Percentiles rank a stretch among this genome's conserved stretches.
Conservation (phyloP, 2,113 vertebrate species). For the Tetrao urogallus region DNA sequence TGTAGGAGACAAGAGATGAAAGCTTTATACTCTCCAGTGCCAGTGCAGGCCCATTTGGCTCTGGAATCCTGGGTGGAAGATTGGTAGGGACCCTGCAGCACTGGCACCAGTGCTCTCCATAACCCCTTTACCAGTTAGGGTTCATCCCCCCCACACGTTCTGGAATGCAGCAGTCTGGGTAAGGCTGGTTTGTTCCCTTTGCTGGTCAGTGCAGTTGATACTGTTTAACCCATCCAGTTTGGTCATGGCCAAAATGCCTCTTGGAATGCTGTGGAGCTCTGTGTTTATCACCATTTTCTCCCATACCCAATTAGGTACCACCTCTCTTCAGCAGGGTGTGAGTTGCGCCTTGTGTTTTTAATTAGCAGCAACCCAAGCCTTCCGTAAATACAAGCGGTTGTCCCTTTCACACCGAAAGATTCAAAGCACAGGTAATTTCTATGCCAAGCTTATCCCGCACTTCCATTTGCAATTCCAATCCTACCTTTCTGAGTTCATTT, state of each 20-base stretch:
- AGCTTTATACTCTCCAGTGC: not conserved
- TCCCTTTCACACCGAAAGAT: not conserved
- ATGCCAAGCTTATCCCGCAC: not conserved
- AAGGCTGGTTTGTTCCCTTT: not conserved
- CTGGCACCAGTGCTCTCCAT: not conserved
- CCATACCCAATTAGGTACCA: not conserved
- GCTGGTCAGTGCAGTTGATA: not conserved
- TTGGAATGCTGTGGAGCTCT: not conserved
- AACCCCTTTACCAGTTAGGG: not conserved
- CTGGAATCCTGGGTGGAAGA: not conserved
- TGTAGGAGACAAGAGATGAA: slow-evolving; percentile 32
- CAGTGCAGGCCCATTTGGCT: not conserved
- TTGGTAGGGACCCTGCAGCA: not conserved
- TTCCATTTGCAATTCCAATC: not conserved
- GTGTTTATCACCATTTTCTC: not conserved
- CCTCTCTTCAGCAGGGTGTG: not conserved
- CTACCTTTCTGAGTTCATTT: not conserved
- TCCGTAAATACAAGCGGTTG: not conserved
- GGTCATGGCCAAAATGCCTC: not conserved
- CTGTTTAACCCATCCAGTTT: not conserved
- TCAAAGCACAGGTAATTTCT: not conserved
- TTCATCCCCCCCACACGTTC: not conserved
- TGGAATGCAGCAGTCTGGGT: fast-evolving
- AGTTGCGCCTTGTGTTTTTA: not conserved
- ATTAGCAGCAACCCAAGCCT: fast-evolving